Evolutionary conservation across 2,113 vertebrate species (phyloP), one percentile per base, ranked within the genome.

Genomic region (Mesembrinibis cayennensis): DNA sequence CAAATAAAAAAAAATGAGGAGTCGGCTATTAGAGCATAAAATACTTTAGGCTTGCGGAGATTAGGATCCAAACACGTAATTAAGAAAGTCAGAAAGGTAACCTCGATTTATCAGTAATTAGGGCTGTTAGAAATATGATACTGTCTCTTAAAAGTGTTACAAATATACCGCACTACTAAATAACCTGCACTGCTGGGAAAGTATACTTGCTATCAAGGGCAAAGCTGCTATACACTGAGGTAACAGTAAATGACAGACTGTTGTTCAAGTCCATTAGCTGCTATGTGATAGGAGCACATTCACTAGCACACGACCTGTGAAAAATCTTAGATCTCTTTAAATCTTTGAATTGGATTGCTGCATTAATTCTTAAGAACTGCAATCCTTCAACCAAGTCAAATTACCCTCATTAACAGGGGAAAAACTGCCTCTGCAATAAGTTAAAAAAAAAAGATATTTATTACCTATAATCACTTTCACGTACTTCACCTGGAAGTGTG

Each of bases 241-340:
- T 97, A 97, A 96, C 97, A 96, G 97, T 98, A 98, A 98, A 99
- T 99, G 99, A 99, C 99, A 99, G 99, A 99, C 99, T 99, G 99
- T 98, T 99, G 99, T 99, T 99, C 99, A 98, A 99, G 99, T 99
- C 99, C 99, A 99, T 99, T 99, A 99, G 99, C 99, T 98, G 99
- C 99, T 99, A 99, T 98, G 99, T 98, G 99, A 99, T 98, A 99
- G 99, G 98, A 98, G 98, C 98, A 98, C 99, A 99, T 99, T 99
- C 98, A 98, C 99, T 98, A 98, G 98, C 99, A 99, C 98, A 98
- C 99, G 99, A 99, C 99, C 99, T 99, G 99, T 99, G 99, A 99
- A 99, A 99, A 99, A 99, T 99, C 99, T 98, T 97, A 99, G 99
- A 99, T 99, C 99, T 99, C 99, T 99, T 99, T 99, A 99, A 99